phyloP scores from a whole-genome alignment of 2,888 invertebrate genomes.

The Schrankia costaestrigalis region DNA sequence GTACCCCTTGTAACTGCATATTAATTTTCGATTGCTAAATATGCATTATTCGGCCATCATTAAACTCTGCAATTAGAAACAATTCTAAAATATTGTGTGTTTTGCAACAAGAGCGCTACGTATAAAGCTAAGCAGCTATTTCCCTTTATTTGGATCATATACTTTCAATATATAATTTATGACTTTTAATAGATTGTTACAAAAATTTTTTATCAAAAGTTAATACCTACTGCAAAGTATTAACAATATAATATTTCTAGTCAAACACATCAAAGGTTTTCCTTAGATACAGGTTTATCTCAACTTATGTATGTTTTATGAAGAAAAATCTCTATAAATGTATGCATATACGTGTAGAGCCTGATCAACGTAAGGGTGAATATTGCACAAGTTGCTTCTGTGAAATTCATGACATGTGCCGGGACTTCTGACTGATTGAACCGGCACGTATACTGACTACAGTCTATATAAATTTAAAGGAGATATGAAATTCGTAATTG shows the following conservation, averaged over 20 bases:
- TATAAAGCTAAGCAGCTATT: no score
- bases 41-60: no score
- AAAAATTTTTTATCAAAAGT: no score
- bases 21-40: constrained; percentile 7
- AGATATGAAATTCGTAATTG: constrained; percentile 3
- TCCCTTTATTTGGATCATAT: no score
- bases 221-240: no score
- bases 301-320: constrained; percentile 3
- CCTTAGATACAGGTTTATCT: constrained; percentile 11
- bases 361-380: constrained; percentile 50
- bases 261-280: no score
- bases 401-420: constrained; percentile 67
- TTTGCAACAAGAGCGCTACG: no score
- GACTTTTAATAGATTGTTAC: no score
- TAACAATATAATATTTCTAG: no score
- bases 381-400: constrained; percentile 55
- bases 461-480: constrained; percentile 19
- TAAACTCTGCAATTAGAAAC: no score
- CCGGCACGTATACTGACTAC: constrained; percentile 47
- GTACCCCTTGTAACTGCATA: constrained; percentile 10
- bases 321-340: not conserved
- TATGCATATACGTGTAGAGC: constrained; percentile 30
- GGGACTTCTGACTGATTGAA: constrained; percentile 66
- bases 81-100: no score
- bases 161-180: no score